Percentiles rank a stretch among this genome's conserved stretches.
These are phyloP conservation scores for Melanostoma mellinum DNA, from an alignment of 2,888 invertebrate species.

Conservation along the genomic window DNA sequence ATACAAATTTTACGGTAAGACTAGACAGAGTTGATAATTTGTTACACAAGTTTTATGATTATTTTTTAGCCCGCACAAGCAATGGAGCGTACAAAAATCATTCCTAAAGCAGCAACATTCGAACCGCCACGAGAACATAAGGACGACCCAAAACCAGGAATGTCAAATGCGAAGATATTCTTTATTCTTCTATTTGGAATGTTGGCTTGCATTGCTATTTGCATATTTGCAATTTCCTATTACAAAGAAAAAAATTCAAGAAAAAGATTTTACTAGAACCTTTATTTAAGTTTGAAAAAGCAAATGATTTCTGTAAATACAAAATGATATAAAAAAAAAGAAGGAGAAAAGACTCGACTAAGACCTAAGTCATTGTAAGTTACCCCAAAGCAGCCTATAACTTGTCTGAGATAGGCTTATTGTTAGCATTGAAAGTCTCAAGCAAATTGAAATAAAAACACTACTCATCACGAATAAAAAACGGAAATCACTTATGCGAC, in stretches of 20 bases:
- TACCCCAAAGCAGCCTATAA: slow-evolving; percentile 62
- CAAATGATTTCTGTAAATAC: slow-evolving; percentile 48
- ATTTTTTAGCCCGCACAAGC: slow-evolving; percentile 77
- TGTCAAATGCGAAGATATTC: slow-evolving; percentile 96
- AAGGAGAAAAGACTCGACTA: slow-evolving; percentile 59
- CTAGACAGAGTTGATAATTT: neutral
- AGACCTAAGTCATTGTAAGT: slow-evolving; percentile 56
- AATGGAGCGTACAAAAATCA: slow-evolving; percentile 89
- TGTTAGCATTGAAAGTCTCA: slow-evolving; percentile 28
- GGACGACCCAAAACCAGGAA: slow-evolving; percentile 93
- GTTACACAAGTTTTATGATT: neutral
- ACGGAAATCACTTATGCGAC: neutral
- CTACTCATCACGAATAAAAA: slow-evolving; percentile 31
- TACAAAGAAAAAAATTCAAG: slow-evolving; percentile 95
- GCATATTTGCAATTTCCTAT: slow-evolving; percentile 94
- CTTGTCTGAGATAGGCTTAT: slow-evolving; percentile 32
- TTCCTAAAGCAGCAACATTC: slow-evolving; percentile 94
- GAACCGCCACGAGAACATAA: slow-evolving; percentile 95
- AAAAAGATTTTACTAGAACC: slow-evolving; percentile 87
- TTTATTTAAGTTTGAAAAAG: slow-evolving; percentile 40
- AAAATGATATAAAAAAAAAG: slow-evolving; percentile 31
- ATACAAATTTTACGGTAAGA: slow-evolving; percentile 85
- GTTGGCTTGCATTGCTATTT: slow-evolving; percentile 90
- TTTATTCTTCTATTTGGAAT: slow-evolving; percentile 92
- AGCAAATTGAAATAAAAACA: slow-evolving; percentile 1